phyloP scores from a whole-genome alignment of 2,888 invertebrate species.

The Acleris literana region DNA sequence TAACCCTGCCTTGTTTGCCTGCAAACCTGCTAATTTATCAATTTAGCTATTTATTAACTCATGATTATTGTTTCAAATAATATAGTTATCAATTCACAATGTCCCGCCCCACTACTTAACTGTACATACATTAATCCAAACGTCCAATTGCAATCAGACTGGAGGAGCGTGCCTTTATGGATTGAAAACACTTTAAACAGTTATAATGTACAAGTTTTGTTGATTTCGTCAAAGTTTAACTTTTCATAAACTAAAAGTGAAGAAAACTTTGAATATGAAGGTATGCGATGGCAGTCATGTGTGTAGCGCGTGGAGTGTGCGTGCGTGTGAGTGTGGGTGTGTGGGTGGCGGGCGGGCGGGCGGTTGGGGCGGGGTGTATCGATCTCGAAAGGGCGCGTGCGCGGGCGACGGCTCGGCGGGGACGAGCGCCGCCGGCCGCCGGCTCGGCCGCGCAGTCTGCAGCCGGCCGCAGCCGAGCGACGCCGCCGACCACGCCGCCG shows the following conservation, averaged over 20 bases:
- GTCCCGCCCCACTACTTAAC: too few species aligned
- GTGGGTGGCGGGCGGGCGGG: slow-evolving; percentile 61
- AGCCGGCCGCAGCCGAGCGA: slow-evolving; percentile 74
- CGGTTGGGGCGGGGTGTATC: slow-evolving; percentile 78
- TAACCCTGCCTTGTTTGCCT: too few species aligned
- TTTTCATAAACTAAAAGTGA: slow-evolving; percentile 40
- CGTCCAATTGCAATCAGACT: too few species aligned
- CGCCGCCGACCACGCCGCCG: slow-evolving; percentile 54
- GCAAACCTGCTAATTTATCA: background rate
- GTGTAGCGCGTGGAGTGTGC: slow-evolving; percentile 51
- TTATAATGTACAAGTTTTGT: background rate
- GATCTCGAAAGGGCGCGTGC: slow-evolving; percentile 68
- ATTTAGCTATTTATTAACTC: background rate
- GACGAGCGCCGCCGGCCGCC: slow-evolving; percentile 52
- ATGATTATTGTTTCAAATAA: background rate
- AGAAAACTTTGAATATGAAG: slow-evolving; percentile 60
- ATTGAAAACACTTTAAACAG: too few species aligned
- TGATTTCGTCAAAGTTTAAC: slow-evolving; percentile 48
- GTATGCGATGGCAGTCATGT: slow-evolving; percentile 51
- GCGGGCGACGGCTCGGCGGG: slow-evolving; percentile 58
- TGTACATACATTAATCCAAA: too few species aligned
- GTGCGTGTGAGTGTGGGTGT: slow-evolving; percentile 53
- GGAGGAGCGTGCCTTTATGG: too few species aligned
- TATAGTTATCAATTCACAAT: too few species aligned
- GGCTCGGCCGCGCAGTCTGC: slow-evolving; percentile 74